phyloP scores from a whole-genome alignment of 2,113 vertebrate genomes.

The Anas platyrhynchos region DNA sequence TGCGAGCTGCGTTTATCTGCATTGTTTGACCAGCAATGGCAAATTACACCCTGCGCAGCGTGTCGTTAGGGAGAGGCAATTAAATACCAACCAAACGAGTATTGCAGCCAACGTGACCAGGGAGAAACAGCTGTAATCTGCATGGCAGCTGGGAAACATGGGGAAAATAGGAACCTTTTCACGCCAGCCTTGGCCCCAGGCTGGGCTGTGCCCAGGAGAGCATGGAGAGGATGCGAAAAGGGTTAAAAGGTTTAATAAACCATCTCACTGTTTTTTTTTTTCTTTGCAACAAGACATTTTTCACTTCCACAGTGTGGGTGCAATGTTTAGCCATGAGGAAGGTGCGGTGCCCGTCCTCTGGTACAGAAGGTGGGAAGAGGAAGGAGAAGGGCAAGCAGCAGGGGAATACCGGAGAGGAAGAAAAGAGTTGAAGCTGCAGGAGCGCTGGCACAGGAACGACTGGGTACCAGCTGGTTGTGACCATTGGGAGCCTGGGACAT shows the following conservation, averaged over 20 bases:
- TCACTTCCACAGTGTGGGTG: background rate
- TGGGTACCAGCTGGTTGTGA: constrained; percentile 34
- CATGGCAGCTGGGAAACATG: constrained; percentile 14
- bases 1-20: constrained; percentile 41
- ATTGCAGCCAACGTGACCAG: background rate
- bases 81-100: constrained; percentile 56
- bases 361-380: background rate
- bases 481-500: constrained; percentile 9
- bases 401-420: background rate
- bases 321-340: too few species aligned
- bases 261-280: background rate
- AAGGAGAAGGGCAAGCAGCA: background rate
- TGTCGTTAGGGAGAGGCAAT: constrained; percentile 62
- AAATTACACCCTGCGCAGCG: constrained; percentile 47
- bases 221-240: background rate
- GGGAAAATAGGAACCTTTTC: constrained; percentile 1
- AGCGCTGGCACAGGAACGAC: background rate
- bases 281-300: background rate
- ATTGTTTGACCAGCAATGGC: constrained; percentile 49
- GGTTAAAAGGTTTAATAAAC: background rate
- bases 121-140: constrained; percentile 50
- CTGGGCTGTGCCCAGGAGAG: background rate
- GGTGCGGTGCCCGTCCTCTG: background rate
- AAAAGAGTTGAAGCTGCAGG: background rate
- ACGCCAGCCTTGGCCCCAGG: background rate